phyloP scores from a whole-genome alignment of 2,797 vertebrate species.

The Falco biarmicus region DNA sequence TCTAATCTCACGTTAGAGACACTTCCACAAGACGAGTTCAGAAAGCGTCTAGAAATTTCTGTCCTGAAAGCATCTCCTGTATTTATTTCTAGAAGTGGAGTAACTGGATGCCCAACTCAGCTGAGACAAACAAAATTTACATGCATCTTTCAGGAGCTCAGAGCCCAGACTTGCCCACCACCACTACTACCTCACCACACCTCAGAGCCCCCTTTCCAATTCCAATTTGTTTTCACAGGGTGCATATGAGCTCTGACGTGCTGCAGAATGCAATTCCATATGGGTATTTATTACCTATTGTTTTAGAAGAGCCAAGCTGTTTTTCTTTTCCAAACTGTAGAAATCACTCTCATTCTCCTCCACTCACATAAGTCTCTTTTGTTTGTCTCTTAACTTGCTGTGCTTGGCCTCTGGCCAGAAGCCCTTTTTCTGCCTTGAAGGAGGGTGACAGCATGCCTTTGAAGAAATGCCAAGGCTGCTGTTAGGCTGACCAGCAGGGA shows the following conservation, averaged over 20 bases:
- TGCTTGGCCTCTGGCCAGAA: conserved; percentile 38
- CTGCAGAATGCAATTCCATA: background rate
- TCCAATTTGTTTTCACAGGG: background rate
- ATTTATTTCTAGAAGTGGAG: background rate
- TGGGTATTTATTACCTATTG: background rate
- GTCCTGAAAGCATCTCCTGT: background rate
- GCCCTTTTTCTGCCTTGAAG: background rate
- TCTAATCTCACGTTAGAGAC: background rate
- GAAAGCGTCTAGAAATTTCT: background rate
- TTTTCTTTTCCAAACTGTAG: background rate
- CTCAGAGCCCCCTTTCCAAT: background rate
- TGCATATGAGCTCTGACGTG: background rate
- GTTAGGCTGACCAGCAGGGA: conserved; percentile 49
- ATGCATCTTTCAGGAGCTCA: background rate
- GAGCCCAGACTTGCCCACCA: background rate
- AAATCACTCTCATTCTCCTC: background rate
- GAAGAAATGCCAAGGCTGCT: conserved; percentile 58
- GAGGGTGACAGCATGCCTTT: conserved; percentile 48
- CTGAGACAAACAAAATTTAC: background rate
- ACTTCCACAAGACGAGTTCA: background rate
- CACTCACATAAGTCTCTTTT: background rate
- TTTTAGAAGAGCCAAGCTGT: background rate
- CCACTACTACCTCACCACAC: background rate
- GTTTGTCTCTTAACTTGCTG: conserved; percentile 38
- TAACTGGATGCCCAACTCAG: background rate